Conservation (phyloP, 2,113 vertebrate species). For the Elephas maximus region DNA sequence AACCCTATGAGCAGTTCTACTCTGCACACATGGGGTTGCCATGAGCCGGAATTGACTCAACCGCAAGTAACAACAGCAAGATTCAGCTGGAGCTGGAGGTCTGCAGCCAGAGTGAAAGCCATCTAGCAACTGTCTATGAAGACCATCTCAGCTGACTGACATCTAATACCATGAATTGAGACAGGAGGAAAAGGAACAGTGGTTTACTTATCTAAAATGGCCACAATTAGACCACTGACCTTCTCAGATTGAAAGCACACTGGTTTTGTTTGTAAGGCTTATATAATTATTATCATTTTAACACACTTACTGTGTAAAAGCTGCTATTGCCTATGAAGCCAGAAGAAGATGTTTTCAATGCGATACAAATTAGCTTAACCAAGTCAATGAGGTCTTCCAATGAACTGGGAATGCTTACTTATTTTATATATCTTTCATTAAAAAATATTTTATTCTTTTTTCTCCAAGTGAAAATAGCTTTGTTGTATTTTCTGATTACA, state of each 20-base stretch:
- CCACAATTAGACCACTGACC: constrained; percentile 22
- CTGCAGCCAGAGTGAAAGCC: constrained; percentile 19
- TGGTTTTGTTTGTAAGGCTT: constrained; percentile 50
- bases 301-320: constrained; percentile 40
- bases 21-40: not conserved
- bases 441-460: not conserved
- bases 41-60: not conserved
- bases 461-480: constrained; percentile 9
- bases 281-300: constrained; percentile 31
- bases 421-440: not conserved
- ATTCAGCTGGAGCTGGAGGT: constrained; percentile 20
- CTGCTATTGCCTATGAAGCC: constrained; percentile 51
- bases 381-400: constrained; percentile 47
- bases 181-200: constrained; percentile 4
- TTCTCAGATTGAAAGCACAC: constrained; percentile 12
- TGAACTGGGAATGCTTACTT: constrained; percentile 37
- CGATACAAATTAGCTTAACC: constrained; percentile 37
- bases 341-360: constrained; percentile 58
- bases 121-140: constrained; percentile 16
- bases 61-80: not conserved
- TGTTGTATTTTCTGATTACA: constrained; percentile 45
- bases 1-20: not conserved
- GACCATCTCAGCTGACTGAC: constrained; percentile 20
- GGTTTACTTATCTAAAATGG: constrained; percentile 43
- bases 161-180: constrained; percentile 20